Evolutionary conservation across 2,797 vertebrate genomes (phyloP), one percentile per base, ranked within the genome.

Genomic region (Thaleichthys pacificus): DNA sequence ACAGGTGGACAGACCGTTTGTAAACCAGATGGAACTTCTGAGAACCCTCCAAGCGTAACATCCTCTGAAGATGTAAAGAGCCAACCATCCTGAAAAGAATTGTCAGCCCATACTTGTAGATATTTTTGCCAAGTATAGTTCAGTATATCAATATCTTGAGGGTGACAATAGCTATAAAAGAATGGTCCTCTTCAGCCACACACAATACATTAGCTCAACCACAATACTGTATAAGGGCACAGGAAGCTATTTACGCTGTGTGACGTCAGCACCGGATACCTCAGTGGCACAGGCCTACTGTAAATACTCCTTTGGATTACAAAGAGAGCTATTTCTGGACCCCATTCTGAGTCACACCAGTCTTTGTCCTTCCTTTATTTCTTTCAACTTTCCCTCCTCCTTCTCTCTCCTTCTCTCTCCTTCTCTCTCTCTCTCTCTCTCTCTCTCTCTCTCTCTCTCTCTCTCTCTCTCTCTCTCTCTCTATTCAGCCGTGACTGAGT

Each of bases 401-500:
- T 2, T 3, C 26, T 28, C 26, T 28, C 26, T 28, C 2, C 3
- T 2, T 28, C 26, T 28, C 26, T 28, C 26, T 28, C 26, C 3
- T 2, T 2, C 21, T 58, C 4, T 22, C 57, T 9, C 19, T 58
- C 57, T 9, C 19, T 22, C 21, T 58, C 56, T 58, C 57, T 4
- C 57, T 87, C 22, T 24, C 3, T 26, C 57, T 11, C n/a, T 60
- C 57, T 3, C n/a, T 24, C 22, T 60, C 57, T 60, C 57, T 21
- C 57, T 87, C 32, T 32, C 32, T 7, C 32, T 32, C 32, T 32
- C 32, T 32, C 32, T 35, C 32, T 35, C 32, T 8, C 32, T 35
- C 32, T 63, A 3, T 63, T 30, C 17, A 71, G 86, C 81, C 6
- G 61, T 76, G 82, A 86, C 61, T 28, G 65, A 73, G 77, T 65